Conservation (phyloP, 2,888 invertebrate species). For the Drosophila meridionalis region DNA sequence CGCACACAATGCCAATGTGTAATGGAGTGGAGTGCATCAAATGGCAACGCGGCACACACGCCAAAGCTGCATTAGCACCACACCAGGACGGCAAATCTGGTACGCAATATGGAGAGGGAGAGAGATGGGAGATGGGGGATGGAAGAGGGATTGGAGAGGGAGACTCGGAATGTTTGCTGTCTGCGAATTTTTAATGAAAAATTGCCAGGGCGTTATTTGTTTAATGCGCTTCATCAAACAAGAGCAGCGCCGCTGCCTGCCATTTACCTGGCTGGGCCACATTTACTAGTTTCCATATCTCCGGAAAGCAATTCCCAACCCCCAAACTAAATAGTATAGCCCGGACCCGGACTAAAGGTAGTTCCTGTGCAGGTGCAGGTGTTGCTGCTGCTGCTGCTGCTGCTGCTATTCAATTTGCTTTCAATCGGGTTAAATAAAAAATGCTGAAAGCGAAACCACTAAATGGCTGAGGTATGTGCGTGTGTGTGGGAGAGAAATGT, state of each 20-base stretch:
- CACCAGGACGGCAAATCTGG: slow-evolving; percentile 15
- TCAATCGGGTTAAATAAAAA: slow-evolving; percentile 61
- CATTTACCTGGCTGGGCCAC: slow-evolving; percentile 27
- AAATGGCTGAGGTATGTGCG: slow-evolving; percentile 3
- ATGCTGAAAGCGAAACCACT: slow-evolving; percentile 57
- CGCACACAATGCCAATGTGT: slow-evolving; percentile 44
- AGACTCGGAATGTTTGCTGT: slow-evolving; percentile 36
- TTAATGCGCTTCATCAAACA: slow-evolving; percentile 68
- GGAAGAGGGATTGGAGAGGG: not conserved
- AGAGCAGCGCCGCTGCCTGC: slow-evolving; percentile 25
- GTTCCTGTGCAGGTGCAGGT: slow-evolving; percentile 40
- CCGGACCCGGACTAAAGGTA: not conserved
- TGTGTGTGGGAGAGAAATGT: slow-evolving; percentile 16
- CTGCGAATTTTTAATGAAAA: slow-evolving; percentile 61
- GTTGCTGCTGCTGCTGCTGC: slow-evolving; percentile 17
- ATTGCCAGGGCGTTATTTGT: slow-evolving; percentile 69
- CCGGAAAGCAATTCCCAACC: not conserved
- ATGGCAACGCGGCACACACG: slow-evolving; percentile 58
- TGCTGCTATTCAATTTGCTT: slow-evolving; percentile 59
- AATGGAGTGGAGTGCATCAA: slow-evolving; percentile 62
- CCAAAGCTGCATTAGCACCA: slow-evolving; percentile 69
- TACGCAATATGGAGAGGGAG: slow-evolving; percentile 28
- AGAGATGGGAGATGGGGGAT: not conserved
- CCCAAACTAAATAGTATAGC: not conserved
- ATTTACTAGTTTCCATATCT: slow-evolving; percentile 17